Percentiles rank a stretch among this genome's conserved stretches.
These are phyloP conservation scores for Apis dorsata DNA, from an alignment of 1,140 invertebrate genomes.

Conservation along the genomic window DNA sequence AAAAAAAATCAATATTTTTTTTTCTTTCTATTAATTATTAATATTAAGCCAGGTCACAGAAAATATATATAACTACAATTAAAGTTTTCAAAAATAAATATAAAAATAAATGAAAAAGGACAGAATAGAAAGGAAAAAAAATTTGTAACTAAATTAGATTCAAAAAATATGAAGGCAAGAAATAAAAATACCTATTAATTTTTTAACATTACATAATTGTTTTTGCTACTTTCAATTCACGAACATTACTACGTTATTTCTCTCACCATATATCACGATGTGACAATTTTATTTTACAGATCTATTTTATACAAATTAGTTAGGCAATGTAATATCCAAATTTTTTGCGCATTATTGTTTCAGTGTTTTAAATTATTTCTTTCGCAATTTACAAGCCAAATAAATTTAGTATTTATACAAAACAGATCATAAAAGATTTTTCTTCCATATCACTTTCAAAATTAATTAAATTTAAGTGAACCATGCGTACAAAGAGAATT, in stretches of 20 bases:
- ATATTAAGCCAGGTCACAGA: constrained; percentile 72
- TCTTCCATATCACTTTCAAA: constrained; percentile 9
- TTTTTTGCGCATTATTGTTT: constrained; percentile 54
- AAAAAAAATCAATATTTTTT: constrained; percentile 54
- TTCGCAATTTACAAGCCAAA: constrained; percentile 62
- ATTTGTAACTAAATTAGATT: constrained; percentile 47
- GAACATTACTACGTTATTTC: constrained; percentile 30
- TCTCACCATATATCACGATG: constrained; percentile 44
- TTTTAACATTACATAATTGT: constrained; percentile 49
- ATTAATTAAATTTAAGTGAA: constrained; percentile 33
- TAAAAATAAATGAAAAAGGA: constrained; percentile 21
- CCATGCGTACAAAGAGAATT: constrained; percentile 58
- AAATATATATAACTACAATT: constrained; percentile 60
- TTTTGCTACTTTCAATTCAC: constrained; percentile 36
- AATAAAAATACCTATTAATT: constrained; percentile 55
- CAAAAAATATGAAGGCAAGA: constrained; percentile 42
- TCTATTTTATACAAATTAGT: constrained; percentile 70
- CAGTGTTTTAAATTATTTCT: constrained; percentile 32
- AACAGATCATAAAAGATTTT: constrained; percentile 30
- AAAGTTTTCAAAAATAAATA: constrained; percentile 35
- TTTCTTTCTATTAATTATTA: constrained; percentile 60
- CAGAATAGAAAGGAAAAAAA: constrained; percentile 34
- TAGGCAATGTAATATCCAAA: constrained; percentile 66
- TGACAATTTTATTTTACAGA: constrained; percentile 65
- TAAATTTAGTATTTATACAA: constrained; percentile 59